Conservation (phyloP, 2,888 invertebrate genomes). For the Andrena camellia region DNA sequence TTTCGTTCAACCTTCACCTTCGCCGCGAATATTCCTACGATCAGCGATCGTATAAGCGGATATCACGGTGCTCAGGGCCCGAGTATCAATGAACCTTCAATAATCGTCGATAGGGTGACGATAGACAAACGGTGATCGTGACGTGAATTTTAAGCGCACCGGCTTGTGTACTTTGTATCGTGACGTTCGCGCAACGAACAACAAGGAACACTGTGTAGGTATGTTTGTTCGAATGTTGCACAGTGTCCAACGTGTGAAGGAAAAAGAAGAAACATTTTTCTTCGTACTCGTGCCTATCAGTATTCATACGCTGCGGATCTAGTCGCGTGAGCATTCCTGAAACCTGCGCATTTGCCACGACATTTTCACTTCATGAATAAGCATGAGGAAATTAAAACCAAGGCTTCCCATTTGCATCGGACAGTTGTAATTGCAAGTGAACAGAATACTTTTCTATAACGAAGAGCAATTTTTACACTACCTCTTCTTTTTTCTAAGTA, state of each 20-base stretch:
- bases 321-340: too few relatives aligned
- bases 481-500: neutral
- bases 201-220: neutral
- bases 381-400: conserved; percentile 12
- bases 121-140: conserved; percentile 19
- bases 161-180: neutral
- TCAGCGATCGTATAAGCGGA: conserved; percentile 25
- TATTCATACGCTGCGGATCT: too few relatives aligned
- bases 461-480: neutral
- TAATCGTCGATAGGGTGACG: conserved; percentile 40
- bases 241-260: neutral
- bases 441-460: neutral
- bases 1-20: conserved; percentile 31
- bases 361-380: too few relatives aligned
- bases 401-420: conserved; percentile 6
- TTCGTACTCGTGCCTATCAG: neutral
- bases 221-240: neutral
- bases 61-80: conserved; percentile 17
- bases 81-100: conserved; percentile 60
- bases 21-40: conserved; percentile 3
- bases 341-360: too few relatives aligned
- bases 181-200: neutral
- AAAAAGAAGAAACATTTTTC: too few relatives aligned
- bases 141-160: conserved; percentile 44
- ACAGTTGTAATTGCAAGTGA: neutral